Conservation (phyloP, 2,797 vertebrate species). For the Sebastes vulpes region DNA sequence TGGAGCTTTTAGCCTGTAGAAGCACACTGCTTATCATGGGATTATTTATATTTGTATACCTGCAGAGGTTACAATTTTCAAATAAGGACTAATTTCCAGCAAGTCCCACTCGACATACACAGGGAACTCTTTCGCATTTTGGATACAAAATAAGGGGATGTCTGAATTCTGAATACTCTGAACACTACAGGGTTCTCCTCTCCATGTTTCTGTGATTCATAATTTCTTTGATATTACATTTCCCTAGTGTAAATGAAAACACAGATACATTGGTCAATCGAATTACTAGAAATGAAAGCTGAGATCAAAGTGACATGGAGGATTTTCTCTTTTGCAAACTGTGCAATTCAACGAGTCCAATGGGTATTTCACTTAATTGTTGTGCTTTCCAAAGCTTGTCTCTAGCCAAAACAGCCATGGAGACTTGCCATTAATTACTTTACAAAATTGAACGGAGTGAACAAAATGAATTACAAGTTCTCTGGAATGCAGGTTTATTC, state of each 20-base stretch:
- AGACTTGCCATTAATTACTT: conserved; percentile 17
- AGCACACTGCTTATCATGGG: neutral
- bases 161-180: neutral
- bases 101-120: neutral
- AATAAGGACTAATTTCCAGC: neutral
- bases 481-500: neutral
- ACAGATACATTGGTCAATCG: neutral
- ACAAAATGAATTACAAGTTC: neutral
- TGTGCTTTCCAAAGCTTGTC: conserved; percentile 27
- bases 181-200: neutral
- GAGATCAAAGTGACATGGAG: conserved; percentile 3
- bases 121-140: neutral
- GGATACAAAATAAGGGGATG: neutral
- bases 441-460: neutral
- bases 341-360: neutral
- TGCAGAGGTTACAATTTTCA: neutral
- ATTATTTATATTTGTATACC: conserved; percentile 16
- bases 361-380: conserved; percentile 4
- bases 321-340: conserved; percentile 4
- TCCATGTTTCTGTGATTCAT: neutral
- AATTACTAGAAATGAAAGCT: conserved; percentile 12
- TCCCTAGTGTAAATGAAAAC: neutral
- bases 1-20: neutral
- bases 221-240: neutral
- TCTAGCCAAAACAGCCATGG: conserved; percentile 13